phyloP scores from a whole-genome alignment of 2,888 invertebrate species.

The Steromphala cineraria region DNA sequence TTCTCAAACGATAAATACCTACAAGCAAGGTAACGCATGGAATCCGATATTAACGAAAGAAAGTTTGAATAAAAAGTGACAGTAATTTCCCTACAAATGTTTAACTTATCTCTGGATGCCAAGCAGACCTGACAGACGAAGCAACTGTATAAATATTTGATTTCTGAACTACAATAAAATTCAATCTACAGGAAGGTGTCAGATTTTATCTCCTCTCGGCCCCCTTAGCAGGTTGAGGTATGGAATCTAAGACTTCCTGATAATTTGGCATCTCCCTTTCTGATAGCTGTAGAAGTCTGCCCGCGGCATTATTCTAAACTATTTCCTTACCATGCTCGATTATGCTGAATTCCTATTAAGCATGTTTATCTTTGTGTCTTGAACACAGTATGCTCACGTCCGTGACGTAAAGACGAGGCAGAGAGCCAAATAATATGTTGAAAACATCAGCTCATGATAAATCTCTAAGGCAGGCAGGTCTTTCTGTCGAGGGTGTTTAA shows the following conservation, averaged over 20 bases:
- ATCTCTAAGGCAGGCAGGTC: too few species aligned
- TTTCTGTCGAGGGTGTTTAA: too few species aligned
- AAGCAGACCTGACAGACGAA: background rate
- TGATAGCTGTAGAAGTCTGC: background rate
- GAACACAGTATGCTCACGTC: background rate
- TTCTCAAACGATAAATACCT: too few species aligned
- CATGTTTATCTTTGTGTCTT: background rate
- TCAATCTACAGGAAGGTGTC: constrained; percentile 6
- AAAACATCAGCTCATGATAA: background rate
- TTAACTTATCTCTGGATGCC: too few species aligned
- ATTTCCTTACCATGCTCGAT: background rate
- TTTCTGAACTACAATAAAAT: constrained; percentile 11
- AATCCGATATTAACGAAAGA: background rate
- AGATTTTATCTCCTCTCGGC: background rate
- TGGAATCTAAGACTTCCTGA: background rate
- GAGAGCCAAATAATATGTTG: background rate
- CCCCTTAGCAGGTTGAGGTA: background rate
- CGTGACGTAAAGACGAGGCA: background rate
- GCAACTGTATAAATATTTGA: constrained; percentile 20
- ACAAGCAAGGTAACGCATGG: background rate
- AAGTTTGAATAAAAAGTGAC: background rate
- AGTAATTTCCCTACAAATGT: too few species aligned
- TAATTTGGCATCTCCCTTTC: background rate
- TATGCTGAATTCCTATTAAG: background rate
- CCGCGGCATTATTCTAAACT: background rate